A percentile compares a stretch with the other conserved stretches of the same genome.
Conservation (phyloP, 64 coral and sea anemone species). For the Actinia equina region DNA sequence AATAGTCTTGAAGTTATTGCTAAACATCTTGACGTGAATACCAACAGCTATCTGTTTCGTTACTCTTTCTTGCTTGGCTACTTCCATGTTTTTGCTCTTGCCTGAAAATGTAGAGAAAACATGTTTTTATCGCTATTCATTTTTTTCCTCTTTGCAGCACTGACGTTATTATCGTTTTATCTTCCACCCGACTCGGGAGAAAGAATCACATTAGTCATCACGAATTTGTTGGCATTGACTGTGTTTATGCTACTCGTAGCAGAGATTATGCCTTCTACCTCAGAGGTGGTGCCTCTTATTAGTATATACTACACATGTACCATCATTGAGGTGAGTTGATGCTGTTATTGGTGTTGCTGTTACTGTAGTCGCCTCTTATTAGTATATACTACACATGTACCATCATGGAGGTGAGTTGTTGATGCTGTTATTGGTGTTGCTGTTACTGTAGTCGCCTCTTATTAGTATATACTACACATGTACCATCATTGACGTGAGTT, state of each 20-base stretch:
- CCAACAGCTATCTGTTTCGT: too few relatives aligned
- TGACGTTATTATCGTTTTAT: conserved; percentile 74
- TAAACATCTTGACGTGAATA: too few relatives aligned
- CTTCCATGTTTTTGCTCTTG: too few relatives aligned
- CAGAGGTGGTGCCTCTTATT: conserved; percentile 43
- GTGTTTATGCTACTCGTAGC: conserved; percentile 88
- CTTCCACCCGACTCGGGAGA: conserved; percentile 78
- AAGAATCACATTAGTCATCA: conserved; percentile 72
- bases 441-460: neutral
- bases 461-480: conserved; percentile 77
- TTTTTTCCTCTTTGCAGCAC: conserved; percentile 22
- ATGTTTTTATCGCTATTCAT: too few relatives aligned
- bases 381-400: conserved; percentile 74
- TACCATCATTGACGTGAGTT: conserved; percentile 65
- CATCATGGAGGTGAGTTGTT: conserved; percentile 66
- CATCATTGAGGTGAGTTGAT: conserved; percentile 59
- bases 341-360: neutral
- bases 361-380: conserved; percentile 48
- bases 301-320: conserved; percentile 74
- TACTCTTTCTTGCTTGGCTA: too few relatives aligned
- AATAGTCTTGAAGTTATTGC: too few relatives aligned
- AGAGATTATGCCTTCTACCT: conserved; percentile 43
- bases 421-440: neutral
- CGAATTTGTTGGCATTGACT: conserved; percentile 45
- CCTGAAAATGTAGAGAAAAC: too few relatives aligned